A percentile compares a stretch with the other conserved stretches of the same genome.
phyloP scores from a whole-genome alignment of 2,888 invertebrate species.

The Margaritifera margaritifera region DNA sequence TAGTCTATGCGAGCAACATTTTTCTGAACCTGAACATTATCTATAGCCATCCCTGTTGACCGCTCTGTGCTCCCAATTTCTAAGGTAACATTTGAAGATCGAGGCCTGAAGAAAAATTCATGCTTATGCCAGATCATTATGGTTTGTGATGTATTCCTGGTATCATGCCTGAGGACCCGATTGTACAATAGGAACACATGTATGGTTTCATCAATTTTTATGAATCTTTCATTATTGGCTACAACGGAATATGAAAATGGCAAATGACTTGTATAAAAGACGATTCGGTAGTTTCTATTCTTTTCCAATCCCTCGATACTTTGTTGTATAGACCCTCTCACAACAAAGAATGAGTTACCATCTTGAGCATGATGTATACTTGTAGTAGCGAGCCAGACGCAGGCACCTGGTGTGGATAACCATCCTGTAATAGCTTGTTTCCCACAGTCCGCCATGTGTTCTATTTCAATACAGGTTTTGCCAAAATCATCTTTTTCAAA shows the following conservation, averaged over 20 bases:
- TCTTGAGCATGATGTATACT: slow-evolving; percentile 5
- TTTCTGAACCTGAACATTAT: slow-evolving; percentile 13
- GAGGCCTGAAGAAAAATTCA: slow-evolving; percentile 14
- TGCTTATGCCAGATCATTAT: slow-evolving; percentile 25
- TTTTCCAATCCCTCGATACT: background rate
- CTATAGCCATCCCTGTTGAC: slow-evolving; percentile 15
- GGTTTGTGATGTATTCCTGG: background rate
- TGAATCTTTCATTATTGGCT: slow-evolving; percentile 14
- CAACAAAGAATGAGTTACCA: slow-evolving; percentile 7
- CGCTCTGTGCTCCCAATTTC: slow-evolving; percentile 8
- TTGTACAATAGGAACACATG: slow-evolving; percentile 23
- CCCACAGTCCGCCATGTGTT: too few relatives aligned
- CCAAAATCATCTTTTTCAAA: slow-evolving; percentile 11
- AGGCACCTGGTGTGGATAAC: too few relatives aligned
- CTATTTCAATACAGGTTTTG: too few relatives aligned
- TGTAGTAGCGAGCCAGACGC: too few relatives aligned
- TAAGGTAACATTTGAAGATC: background rate
- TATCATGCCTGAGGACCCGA: slow-evolving; percentile 5
- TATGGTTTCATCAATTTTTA: slow-evolving; percentile 8
- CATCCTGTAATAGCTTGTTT: too few relatives aligned
- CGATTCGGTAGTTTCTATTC: slow-evolving; percentile 4
- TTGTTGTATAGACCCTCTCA: slow-evolving; percentile 13
- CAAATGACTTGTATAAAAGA: slow-evolving; percentile 22
- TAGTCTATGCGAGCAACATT: background rate
- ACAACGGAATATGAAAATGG: slow-evolving; percentile 5